A percentile compares a stretch with the other conserved stretches of the same genome.
Conservation (phyloP, 2,888 invertebrate genomes). For the Acrobasis consociella region DNA sequence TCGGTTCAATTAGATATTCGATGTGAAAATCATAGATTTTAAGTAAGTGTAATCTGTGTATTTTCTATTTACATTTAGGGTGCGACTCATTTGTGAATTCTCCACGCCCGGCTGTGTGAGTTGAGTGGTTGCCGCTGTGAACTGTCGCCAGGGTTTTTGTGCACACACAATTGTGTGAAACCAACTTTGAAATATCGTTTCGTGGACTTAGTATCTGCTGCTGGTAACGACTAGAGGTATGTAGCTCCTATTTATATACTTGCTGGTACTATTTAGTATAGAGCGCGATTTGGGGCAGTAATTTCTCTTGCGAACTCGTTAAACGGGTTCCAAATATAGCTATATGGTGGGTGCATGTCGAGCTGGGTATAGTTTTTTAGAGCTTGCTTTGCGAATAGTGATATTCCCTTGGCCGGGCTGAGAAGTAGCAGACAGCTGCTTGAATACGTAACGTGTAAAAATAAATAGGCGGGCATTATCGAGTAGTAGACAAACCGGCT, state of each 20-base stretch:
- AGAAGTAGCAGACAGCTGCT: constrained; percentile 72
- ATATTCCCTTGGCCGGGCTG: constrained; percentile 74
- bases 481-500: constrained; percentile 76
- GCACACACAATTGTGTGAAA: constrained; percentile 76
- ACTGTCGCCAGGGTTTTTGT: constrained; percentile 63
- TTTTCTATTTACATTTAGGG: constrained; percentile 74
- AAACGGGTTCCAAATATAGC: constrained; percentile 73
- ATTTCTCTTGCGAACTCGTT: constrained; percentile 56
- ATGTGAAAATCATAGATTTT: constrained; percentile 80
- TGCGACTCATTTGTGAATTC: constrained; percentile 75
- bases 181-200: constrained; percentile 65
- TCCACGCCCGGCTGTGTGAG: constrained; percentile 74
- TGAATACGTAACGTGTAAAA: constrained; percentile 80
- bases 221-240: constrained; percentile 64
- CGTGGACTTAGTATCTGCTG: constrained; percentile 53
- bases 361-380: constrained; percentile 32
- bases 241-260: constrained; percentile 39
- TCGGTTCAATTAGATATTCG: constrained; percentile 65
- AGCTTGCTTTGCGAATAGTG: constrained; percentile 51
- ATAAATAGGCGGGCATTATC: constrained; percentile 80
- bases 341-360: constrained; percentile 24
- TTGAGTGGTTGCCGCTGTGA: constrained; percentile 61
- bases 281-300: constrained; percentile 52
- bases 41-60: constrained; percentile 80
- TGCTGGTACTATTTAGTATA: constrained; percentile 22